phyloP scores from a whole-genome alignment of 2,888 invertebrate species.

The Amitus sp. region DNA sequence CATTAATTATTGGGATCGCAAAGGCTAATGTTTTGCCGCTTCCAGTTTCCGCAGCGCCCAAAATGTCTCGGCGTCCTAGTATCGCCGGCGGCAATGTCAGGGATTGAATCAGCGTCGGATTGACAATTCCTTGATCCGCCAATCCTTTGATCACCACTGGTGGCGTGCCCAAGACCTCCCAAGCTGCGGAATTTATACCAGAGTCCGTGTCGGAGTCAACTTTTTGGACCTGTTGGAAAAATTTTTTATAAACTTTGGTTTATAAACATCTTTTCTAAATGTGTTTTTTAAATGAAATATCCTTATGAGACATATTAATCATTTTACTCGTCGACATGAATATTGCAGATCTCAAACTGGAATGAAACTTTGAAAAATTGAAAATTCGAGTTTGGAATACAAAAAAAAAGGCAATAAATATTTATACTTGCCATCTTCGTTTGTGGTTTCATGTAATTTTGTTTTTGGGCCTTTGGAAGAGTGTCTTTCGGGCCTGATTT shows the following conservation, averaged over 20 bases:
- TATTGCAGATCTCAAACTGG: too few relatives aligned
- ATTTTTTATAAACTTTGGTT: background rate
- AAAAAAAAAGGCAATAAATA: too few relatives aligned
- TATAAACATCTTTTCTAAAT: background rate
- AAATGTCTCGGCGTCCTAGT: slow-evolving; percentile 86
- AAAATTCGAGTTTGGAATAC: too few relatives aligned
- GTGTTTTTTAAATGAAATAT: too few relatives aligned
- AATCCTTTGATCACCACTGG: slow-evolving; percentile 77
- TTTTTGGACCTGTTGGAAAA: background rate
- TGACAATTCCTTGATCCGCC: slow-evolving; percentile 77
- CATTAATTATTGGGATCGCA: slow-evolving; percentile 90
- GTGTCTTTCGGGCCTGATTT: too few relatives aligned
- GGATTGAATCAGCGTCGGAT: slow-evolving; percentile 91
- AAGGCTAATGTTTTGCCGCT: slow-evolving; percentile 99
- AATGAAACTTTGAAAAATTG: too few relatives aligned
- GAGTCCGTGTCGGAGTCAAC: slow-evolving; percentile 15
- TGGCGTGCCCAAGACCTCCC: slow-evolving; percentile 78
- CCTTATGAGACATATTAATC: too few relatives aligned
- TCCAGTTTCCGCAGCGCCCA: slow-evolving; percentile 99
- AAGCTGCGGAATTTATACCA: slow-evolving; percentile 68
- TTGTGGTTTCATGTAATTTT: too few relatives aligned
- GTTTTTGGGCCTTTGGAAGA: too few relatives aligned
- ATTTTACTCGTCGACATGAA: too few relatives aligned
- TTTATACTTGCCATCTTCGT: too few relatives aligned
- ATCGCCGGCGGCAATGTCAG: slow-evolving; percentile 85